Evolutionary conservation across 2,113 vertebrate genomes (phyloP), one percentile per base, ranked within the genome.

Genomic region (Mohoua ochrocephala): DNA sequence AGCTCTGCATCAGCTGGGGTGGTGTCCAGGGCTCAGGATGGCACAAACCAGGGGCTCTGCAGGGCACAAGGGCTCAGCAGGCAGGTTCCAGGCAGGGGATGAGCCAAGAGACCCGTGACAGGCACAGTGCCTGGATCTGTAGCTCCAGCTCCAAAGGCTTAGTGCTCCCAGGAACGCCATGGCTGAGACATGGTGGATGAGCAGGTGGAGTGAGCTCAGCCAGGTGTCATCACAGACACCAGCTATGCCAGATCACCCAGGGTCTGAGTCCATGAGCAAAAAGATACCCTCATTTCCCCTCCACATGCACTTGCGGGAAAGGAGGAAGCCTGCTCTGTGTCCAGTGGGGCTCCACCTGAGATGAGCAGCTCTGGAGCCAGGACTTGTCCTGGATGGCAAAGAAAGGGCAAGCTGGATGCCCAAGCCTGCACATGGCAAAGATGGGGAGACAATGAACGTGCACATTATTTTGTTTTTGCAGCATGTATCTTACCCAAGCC

Each of bases 111-210:
- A 41, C 20, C 11, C 28, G 11, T 44, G 30, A 35, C 0, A 2
- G 26, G 33, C 0, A 0, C 4, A 2, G 22, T 9, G 30, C 21
- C 63, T 45, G 54, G 7, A 57, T 30, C 37, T 84, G 45, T 8
- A 56, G 19, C 63, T 92, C 15, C 2, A 4, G 7, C 19, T 88
- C 2, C 1, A 75, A n/a, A 33, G 41, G 19, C 14, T 69, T 6
- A 6, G 15, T 1, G 3, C 7, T 31, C 5, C 7, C 41, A n/a
- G 57, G 24, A 9, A 1, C 23, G 31, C 27, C 4, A 0, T 12
- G 24, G 31, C 23, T 3, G 7, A 49, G 44, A 28, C 1, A 1
- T 23, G 35, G 37, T 57, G 49, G 63, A 6, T 49, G 33, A 13
- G 39, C 52, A 41, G 26, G 27, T 26, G 49, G 16, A 35, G 35